These are phyloP conservation scores for Antitype chi DNA, from an alignment of 2,888 invertebrate species.

Conservation along the genomic window DNA sequence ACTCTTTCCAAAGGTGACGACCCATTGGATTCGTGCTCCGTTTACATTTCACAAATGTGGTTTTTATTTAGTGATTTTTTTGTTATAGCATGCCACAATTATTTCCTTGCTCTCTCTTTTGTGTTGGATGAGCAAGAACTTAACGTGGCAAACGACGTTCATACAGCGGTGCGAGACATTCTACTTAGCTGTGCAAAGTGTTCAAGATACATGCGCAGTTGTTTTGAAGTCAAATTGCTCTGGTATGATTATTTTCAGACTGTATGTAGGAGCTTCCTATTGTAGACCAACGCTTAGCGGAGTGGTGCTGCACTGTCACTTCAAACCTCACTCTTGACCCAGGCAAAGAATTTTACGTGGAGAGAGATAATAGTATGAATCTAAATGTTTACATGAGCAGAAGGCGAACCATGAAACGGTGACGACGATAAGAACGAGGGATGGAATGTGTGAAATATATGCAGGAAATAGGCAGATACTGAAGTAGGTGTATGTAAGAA, in stretches of 20 bases:
- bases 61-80: too few species aligned
- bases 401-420: background rate
- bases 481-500: background rate
- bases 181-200: slow-evolving; percentile 22
- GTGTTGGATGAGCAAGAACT: slow-evolving; percentile 26
- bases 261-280: too few species aligned
- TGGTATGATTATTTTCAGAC: slow-evolving; percentile 19
- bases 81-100: background rate
- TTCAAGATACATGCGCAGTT: slow-evolving; percentile 36
- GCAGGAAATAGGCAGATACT: background rate
- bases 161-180: slow-evolving; percentile 40
- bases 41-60: too few species aligned
- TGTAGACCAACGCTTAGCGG: too few species aligned
- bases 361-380: too few species aligned
- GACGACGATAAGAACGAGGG: too few species aligned
- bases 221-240: slow-evolving; percentile 26
- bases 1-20: background rate
- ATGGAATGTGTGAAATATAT: too few species aligned
- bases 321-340: too few species aligned
- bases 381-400: too few species aligned
- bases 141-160: slow-evolving; percentile 12
- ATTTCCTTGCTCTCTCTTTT: background rate
- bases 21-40: background rate
- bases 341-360: too few species aligned
- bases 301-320: too few species aligned